A percentile compares a stretch with the other conserved stretches of the same genome.
phyloP scores from a whole-genome alignment of 92 coral and sea anemone species.

The Muricea muricata region DNA sequence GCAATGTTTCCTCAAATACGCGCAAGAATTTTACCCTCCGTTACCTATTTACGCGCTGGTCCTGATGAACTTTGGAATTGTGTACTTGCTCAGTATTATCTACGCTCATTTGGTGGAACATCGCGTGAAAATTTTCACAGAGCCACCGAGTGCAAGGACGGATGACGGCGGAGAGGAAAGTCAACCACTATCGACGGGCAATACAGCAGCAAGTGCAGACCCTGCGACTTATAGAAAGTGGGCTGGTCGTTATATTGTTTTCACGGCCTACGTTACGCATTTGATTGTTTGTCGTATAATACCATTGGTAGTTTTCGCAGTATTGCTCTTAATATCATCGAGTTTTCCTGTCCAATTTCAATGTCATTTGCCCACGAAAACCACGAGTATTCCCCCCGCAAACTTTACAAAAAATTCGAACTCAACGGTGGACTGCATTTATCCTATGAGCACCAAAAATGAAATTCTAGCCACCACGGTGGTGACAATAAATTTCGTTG shows the following conservation, averaged over 20 bases:
- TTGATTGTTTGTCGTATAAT: background rate
- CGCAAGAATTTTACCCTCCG: too few species aligned
- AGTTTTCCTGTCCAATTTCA: background rate
- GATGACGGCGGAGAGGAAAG: background rate
- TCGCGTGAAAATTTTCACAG: background rate
- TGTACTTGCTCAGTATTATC: background rate
- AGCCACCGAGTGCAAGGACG: background rate
- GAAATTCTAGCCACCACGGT: background rate
- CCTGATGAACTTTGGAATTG: too few species aligned
- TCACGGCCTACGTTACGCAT: background rate
- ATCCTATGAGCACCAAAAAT: background rate
- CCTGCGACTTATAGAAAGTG: background rate
- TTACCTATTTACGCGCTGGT: too few species aligned
- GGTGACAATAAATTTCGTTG: background rate
- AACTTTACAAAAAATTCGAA: background rate
- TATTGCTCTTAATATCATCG: background rate
- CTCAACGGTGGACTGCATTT: background rate
- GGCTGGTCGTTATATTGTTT: background rate
- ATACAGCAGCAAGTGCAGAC: background rate
- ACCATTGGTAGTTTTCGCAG: background rate
- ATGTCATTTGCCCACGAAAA: background rate
- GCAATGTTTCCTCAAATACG: too few species aligned
- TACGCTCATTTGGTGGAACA: background rate
- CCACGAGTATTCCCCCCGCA: background rate
- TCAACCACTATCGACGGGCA: background rate